Evolutionary conservation across 2,113 vertebrate species (phyloP), one percentile per base, ranked within the genome.

Genomic region (Microtus ochrogaster): DNA sequence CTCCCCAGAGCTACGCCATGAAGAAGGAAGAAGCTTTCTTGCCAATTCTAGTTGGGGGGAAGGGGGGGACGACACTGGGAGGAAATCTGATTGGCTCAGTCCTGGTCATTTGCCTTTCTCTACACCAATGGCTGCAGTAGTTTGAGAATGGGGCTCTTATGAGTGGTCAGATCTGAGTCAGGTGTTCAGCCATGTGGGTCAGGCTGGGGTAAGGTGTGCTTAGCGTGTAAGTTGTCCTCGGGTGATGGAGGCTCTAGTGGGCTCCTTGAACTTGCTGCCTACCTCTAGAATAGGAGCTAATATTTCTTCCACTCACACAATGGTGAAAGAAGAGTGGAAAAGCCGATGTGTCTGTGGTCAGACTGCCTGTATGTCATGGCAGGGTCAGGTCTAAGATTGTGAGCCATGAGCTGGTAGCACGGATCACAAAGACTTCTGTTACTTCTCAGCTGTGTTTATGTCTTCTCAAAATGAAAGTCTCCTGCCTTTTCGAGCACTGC

Each of bases 101-200:
- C 88, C 70, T 44, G 81, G 77, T 91, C 84, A 72, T 28, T 17
- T 81, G 79, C 36, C 3, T 87, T 94, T 91, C 44, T 55, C 28
- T 82, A 24, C 66, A n/a, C 74, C 90, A 92, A 7, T 89, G 83
- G 24, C 61, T 41, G 2, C 91, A 36, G 58, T 33, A 36, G 58
- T 33, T 9, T 33, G 7, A 72, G n/a, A 68, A 44, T 77, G 19
- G 33, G 22, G 19, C 28, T 13, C 7, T 52, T 93, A 0, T 68
- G 88, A 96, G 73, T 95, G 90, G 90, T 66, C 17, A 26, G 68
- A 39, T 52, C 16, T 17, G 58, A 91, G 76, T 92, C 82, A 79
- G 36, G 5, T 76, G 87, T 49, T 70, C 47, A 13, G 8, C 10
- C 65, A 39, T 52, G 2, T 65, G 16, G 9, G 16, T 52, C 4